Conservation (phyloP, 2,113 vertebrate genomes). For the Scartelaos histophorus region DNA sequence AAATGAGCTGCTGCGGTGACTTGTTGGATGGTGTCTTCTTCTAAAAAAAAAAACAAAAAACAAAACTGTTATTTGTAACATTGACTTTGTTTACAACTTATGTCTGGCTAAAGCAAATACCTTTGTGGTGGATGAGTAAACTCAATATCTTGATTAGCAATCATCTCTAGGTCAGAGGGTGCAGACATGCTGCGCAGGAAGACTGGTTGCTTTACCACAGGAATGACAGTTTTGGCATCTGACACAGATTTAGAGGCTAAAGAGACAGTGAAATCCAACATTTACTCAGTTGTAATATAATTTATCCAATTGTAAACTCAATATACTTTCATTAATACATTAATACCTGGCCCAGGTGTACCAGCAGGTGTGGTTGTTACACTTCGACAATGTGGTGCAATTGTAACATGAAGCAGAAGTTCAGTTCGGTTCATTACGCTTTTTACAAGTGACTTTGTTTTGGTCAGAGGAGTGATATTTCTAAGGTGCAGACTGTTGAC, state of each 20-base stretch:
- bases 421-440: slow-evolving; percentile 97
- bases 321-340: neutral
- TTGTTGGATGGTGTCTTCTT: slow-evolving; percentile 89
- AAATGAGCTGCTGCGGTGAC: slow-evolving; percentile 95
- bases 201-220: slow-evolving; percentile 89
- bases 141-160: slow-evolving; percentile 92
- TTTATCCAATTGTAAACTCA: neutral
- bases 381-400: slow-evolving; percentile 92
- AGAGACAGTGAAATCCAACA: neutral
- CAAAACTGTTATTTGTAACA: neutral
- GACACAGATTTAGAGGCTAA: slow-evolving; percentile 92
- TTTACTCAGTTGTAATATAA: neutral
- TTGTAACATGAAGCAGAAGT: slow-evolving; percentile 92
- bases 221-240: slow-evolving; percentile 86
- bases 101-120: slow-evolving; percentile 60
- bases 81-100: neutral
- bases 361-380: slow-evolving; percentile 88
- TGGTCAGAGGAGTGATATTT: slow-evolving; percentile 82
- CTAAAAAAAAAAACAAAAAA: slow-evolving; percentile 29
- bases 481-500: slow-evolving; percentile 86
- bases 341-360: slow-evolving; percentile 88
- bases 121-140: slow-evolving; percentile 89
- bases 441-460: slow-evolving; percentile 91
- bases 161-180: slow-evolving; percentile 97
- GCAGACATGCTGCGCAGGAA: slow-evolving; percentile 98